Conservation (phyloP, 2,797 vertebrate species). For the Arctocebus calabarensis region DNA sequence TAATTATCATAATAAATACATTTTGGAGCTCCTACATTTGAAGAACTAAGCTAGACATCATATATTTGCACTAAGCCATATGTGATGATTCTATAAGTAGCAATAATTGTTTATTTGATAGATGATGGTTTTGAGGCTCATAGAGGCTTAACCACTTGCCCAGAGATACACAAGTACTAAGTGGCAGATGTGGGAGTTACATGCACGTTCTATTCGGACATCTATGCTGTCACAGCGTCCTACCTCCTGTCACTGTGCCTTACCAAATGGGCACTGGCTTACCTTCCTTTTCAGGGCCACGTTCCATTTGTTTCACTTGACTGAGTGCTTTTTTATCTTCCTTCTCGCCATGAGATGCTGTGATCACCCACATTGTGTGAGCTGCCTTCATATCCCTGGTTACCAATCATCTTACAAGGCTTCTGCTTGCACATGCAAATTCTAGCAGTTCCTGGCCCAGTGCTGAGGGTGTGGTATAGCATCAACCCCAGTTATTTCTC, state of each 20-base stretch:
- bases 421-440: neutral
- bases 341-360: rapidly evolving
- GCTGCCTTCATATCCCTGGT: neutral
- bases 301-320: rapidly evolving
- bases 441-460: neutral
- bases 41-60: neutral
- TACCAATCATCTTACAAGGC: rapidly evolving
- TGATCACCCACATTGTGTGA: rapidly evolving
- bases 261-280: neutral
- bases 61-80: neutral
- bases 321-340: neutral
- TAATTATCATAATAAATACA: neutral
- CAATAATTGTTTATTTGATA: neutral
- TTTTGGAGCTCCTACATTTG: neutral
- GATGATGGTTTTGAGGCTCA: neutral
- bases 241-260: neutral
- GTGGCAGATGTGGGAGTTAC: neutral
- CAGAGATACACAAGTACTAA: neutral
- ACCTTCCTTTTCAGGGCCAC: neutral
- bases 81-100: neutral
- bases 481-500: neutral
- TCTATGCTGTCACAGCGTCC: rapidly evolving
- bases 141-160: neutral
- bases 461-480: rapidly evolving
- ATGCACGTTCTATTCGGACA: neutral